Conservation (phyloP, 2,888 invertebrate species). For the Ecliptopera silaceata region DNA sequence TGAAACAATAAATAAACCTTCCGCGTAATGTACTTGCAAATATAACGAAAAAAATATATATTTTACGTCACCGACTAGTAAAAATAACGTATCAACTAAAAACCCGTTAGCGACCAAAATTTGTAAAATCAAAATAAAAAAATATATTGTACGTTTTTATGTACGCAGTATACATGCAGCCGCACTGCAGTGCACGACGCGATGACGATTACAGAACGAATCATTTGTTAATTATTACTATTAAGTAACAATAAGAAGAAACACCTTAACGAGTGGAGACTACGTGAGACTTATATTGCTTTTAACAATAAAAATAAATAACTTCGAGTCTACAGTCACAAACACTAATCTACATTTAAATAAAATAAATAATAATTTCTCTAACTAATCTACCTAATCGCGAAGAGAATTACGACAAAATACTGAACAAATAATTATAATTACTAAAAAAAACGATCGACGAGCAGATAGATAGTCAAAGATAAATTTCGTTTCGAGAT, state of each 20-base stretch:
- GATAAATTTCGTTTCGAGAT: slow-evolving; percentile 56
- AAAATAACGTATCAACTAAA: slow-evolving; percentile 55
- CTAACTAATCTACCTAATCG: slow-evolving; percentile 75
- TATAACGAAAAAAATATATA: slow-evolving; percentile 22
- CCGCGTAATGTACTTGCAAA: slow-evolving; percentile 18
- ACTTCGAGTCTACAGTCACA: slow-evolving; percentile 61
- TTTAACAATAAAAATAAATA: slow-evolving; percentile 68
- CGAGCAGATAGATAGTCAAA: slow-evolving; percentile 46
- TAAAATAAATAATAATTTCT: slow-evolving; percentile 78
- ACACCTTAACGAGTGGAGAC: slow-evolving; percentile 58
- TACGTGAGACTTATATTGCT: slow-evolving; percentile 62
- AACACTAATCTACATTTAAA: slow-evolving; percentile 67
- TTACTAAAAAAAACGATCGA: slow-evolving; percentile 43
- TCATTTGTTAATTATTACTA: slow-evolving; percentile 31
- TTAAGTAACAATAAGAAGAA: slow-evolving; percentile 41
- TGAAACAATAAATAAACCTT: slow-evolving; percentile 11
- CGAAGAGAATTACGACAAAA: slow-evolving; percentile 71
- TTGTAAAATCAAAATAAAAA: slow-evolving; percentile 47
- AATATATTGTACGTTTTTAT: slow-evolving; percentile 43
- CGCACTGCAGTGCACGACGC: slow-evolving; percentile 44
- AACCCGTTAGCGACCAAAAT: slow-evolving; percentile 47
- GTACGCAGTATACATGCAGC: slow-evolving; percentile 42
- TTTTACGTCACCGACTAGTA: slow-evolving; percentile 55
- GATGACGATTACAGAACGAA: slow-evolving; percentile 37
- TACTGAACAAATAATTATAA: slow-evolving; percentile 62